Percentiles rank a stretch among this genome's conserved stretches.
Conservation (phyloP, 2,888 invertebrate species). For the Magallana nippona region DNA sequence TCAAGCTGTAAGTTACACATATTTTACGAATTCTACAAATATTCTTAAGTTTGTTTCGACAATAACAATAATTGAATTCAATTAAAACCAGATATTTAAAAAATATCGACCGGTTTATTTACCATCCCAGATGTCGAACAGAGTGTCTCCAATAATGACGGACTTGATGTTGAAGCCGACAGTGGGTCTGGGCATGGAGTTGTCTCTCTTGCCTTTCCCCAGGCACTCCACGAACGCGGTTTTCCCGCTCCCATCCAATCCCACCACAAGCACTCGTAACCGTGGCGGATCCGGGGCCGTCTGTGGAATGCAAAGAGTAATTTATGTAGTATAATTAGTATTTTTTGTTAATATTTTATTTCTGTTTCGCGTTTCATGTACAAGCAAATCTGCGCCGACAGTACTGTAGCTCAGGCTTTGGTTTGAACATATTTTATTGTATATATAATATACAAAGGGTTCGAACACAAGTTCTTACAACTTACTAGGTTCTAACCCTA, state of each 20-base stretch:
- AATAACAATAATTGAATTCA: not conserved
- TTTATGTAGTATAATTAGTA: too few species aligned
- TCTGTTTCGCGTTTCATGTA: too few species aligned
- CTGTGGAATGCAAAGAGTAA: not conserved
- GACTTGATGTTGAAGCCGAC: slow-evolving; percentile 46
- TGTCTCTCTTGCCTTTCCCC: slow-evolving; percentile 32
- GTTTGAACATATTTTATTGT: too few species aligned
- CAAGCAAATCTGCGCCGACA: too few species aligned
- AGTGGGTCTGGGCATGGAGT: slow-evolving; percentile 40
- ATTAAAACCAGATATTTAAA: not conserved
- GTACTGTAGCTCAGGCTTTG: too few species aligned
- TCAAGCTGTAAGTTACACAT: too few species aligned
- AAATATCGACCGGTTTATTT: not conserved
- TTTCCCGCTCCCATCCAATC: slow-evolving; percentile 47
- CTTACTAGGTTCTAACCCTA: too few species aligned
- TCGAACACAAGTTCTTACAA: too few species aligned
- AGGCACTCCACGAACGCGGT: slow-evolving; percentile 44
- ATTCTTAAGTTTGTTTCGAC: too few species aligned
- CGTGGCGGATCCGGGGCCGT: slow-evolving; percentile 19
- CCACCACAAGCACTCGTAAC: slow-evolving; percentile 44
- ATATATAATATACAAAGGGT: too few species aligned
- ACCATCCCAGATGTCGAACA: slow-evolving; percentile 49
- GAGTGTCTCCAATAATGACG: slow-evolving; percentile 20
- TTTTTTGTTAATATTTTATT: too few species aligned
- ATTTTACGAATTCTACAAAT: too few species aligned